Evolutionary conservation across 2,888 invertebrate genomes (phyloP).

Genomic region (Volucella bombylans): DNA sequence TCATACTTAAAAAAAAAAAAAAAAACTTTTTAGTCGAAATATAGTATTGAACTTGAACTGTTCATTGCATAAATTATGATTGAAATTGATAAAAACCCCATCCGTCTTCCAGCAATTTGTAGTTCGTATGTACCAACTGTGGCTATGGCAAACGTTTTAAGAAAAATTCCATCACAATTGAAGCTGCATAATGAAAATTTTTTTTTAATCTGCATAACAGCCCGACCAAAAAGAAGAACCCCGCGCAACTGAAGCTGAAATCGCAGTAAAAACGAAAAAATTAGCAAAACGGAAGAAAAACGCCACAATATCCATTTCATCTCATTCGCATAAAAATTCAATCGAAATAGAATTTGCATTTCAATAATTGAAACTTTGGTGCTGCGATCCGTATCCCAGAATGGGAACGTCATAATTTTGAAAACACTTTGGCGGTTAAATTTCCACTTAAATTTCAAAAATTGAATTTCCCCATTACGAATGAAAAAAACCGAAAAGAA

Average conservation of each 20-base stretch:
- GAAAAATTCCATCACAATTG: too few species aligned
- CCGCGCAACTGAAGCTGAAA: background rate
- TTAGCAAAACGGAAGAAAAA: conserved; percentile 17
- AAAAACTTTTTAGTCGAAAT: too few species aligned
- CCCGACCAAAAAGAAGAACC: background rate
- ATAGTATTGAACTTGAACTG: too few species aligned
- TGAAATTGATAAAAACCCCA: too few species aligned
- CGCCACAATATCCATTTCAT: conserved; percentile 43
- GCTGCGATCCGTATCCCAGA: conserved; percentile 11
- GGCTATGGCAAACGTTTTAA: too few species aligned
- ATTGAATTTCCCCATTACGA: conserved; percentile 50
- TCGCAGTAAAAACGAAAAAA: conserved; percentile 7
- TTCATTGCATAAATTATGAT: too few species aligned
- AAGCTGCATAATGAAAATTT: too few species aligned
- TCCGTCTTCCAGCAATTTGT: too few species aligned
- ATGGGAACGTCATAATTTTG: conserved; percentile 47
- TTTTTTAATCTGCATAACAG: background rate
- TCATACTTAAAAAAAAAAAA: too few species aligned
- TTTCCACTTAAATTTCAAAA: conserved; percentile 66
- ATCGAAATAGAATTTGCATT: conserved; percentile 69
- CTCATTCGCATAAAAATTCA: conserved; percentile 56
- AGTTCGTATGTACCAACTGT: too few species aligned
- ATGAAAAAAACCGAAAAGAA: background rate
- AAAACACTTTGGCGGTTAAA: conserved; percentile 50
- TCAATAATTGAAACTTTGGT: conserved; percentile 68